Conservation (phyloP, 2,113 vertebrate species). For the Theristicus caerulescens region DNA sequence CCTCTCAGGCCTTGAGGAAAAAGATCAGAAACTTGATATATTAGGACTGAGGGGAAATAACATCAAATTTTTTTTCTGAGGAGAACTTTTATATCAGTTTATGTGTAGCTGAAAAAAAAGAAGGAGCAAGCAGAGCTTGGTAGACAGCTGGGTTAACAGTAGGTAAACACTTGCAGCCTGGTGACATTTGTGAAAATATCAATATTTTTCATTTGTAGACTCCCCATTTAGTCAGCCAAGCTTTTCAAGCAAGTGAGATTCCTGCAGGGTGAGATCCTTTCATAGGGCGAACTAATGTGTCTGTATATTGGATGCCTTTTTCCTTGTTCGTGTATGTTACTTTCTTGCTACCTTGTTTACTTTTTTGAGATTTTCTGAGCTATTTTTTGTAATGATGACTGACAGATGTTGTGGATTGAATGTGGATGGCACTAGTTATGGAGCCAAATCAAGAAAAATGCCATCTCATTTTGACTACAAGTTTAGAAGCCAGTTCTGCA, state of each 20-base stretch:
- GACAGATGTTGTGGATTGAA: background rate
- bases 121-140: background rate
- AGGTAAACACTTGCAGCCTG: background rate
- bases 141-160: conserved; percentile 38
- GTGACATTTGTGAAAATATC: conserved; percentile 45
- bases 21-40: background rate
- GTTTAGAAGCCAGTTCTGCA: background rate
- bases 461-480: background rate
- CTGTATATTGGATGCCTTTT: background rate
- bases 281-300: background rate
- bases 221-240: conserved; percentile 1
- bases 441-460: background rate
- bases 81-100: conserved; percentile 1
- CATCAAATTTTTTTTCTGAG: background rate
- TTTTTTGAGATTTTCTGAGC: background rate
- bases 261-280: conserved; percentile 7
- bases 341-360: background rate
- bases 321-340: background rate
- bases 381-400: background rate
- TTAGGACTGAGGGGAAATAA: background rate
- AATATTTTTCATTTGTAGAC: conserved; percentile 46
- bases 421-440: background rate
- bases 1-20: background rate
- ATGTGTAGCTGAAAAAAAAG: background rate
- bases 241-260: background rate